A percentile compares a stretch with the other conserved stretches of the same genome.
phyloP scores from a whole-genome alignment of 1,140 invertebrate genomes.

The Diorhabda elongata region DNA sequence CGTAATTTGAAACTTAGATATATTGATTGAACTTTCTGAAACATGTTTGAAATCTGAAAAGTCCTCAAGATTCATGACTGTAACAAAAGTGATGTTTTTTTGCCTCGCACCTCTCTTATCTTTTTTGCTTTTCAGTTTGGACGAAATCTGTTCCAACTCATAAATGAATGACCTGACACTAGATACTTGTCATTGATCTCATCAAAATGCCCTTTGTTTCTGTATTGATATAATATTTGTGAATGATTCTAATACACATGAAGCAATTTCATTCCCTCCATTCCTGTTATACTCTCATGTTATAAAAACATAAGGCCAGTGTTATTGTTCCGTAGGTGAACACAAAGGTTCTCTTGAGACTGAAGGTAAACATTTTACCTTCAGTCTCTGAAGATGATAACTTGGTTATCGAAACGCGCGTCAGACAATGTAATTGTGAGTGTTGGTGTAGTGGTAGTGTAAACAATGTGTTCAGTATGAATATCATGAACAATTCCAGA shows the following conservation, averaged over 20 bases:
- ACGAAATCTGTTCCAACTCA: too few relatives aligned
- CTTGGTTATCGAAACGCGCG: background rate
- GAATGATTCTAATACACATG: background rate
- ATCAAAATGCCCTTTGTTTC: too few relatives aligned
- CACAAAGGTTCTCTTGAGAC: background rate
- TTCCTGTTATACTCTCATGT: background rate
- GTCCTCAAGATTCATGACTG: background rate
- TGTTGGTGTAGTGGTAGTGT: too few relatives aligned
- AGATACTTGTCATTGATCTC: background rate
- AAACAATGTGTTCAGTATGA: too few relatives aligned
- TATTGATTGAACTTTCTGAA: background rate
- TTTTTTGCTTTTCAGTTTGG: background rate
- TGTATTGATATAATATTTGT: background rate
- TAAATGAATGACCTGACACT: too few relatives aligned
- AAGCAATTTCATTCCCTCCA: background rate
- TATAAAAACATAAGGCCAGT: background rate
- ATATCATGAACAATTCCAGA: too few relatives aligned
- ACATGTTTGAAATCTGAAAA: background rate
- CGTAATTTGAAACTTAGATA: background rate
- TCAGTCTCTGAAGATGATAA: background rate
- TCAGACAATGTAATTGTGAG: too few relatives aligned
- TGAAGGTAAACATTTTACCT: background rate
- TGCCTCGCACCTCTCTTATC: background rate
- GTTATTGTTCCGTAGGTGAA: background rate
- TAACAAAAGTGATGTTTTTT: background rate